Percentiles rank a stretch among this genome's conserved stretches.
These are phyloP conservation scores for Andrena chrysosceles DNA, from an alignment of 2,888 invertebrate species.

Conservation along the genomic window DNA sequence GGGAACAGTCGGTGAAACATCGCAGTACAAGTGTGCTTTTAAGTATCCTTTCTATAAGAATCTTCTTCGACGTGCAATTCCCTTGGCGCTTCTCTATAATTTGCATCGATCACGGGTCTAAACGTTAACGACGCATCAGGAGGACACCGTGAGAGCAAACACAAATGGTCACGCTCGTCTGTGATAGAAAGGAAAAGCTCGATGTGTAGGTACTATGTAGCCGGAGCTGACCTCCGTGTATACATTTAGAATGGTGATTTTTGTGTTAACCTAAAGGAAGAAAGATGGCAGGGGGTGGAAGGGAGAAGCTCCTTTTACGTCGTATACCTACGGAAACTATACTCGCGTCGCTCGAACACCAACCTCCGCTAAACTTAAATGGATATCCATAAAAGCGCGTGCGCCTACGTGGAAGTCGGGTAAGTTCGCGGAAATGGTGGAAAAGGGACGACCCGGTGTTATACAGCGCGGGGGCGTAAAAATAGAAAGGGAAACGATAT, in stretches of 20 bases:
- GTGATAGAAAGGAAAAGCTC: slow-evolving; percentile 20
- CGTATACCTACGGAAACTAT: slow-evolving; percentile 3
- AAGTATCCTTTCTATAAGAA: slow-evolving; percentile 19
- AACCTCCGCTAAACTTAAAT: slow-evolving; percentile 65
- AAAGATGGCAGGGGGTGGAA: neutral
- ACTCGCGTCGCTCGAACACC: slow-evolving; percentile 33
- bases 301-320: slow-evolving; percentile 43
- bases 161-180: slow-evolving; percentile 58
- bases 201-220: neutral
- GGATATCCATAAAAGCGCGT: slow-evolving; percentile 68
- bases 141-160: slow-evolving; percentile 63
- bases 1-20: neutral
- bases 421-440: slow-evolving; percentile 61
- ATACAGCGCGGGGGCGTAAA: slow-evolving; percentile 59
- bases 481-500: slow-evolving; percentile 65
- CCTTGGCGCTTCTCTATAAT: slow-evolving; percentile 46
- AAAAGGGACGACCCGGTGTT: slow-evolving; percentile 54
- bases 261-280: slow-evolving; percentile 28
- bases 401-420: slow-evolving; percentile 66
- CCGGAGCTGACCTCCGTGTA: neutral
- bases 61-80: slow-evolving; percentile 41
- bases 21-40: slow-evolving; percentile 10
- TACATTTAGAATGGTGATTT: slow-evolving; percentile 11
- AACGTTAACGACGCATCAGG: slow-evolving; percentile 62
- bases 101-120: slow-evolving; percentile 60